phyloP scores from a whole-genome alignment of 1,140 invertebrate genomes.

The Olivierus martensii region DNA sequence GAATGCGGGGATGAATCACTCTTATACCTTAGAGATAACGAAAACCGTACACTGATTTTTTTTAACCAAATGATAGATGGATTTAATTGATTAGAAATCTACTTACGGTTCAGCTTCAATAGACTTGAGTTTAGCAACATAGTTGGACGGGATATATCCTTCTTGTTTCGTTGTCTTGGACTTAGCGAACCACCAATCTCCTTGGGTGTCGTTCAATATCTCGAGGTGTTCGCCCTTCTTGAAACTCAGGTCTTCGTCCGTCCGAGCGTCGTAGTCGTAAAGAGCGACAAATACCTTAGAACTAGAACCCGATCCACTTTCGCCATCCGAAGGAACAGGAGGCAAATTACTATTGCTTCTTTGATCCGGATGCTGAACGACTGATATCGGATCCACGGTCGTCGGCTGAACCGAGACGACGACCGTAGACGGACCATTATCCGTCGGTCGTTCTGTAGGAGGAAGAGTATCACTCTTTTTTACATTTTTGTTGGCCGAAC shows the following conservation, averaged over 20 bases:
- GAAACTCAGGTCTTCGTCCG: constrained; percentile 97
- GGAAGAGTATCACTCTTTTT: constrained; percentile 10
- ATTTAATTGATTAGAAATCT: too few relatives aligned
- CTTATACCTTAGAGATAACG: too few relatives aligned
- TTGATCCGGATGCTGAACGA: too few relatives aligned
- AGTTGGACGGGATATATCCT: constrained; percentile 99
- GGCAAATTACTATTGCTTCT: constrained; percentile 3
- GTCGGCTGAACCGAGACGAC: constrained; percentile 4
- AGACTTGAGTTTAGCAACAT: constrained; percentile 96
- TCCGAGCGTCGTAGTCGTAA: constrained; percentile 97
- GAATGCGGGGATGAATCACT: too few relatives aligned
- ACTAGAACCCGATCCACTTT: constrained; percentile 6
- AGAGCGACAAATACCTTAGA: constrained; percentile 80
- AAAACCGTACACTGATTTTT: too few relatives aligned
- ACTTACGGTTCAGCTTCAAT: constrained; percentile 99
- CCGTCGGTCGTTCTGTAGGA: constrained; percentile 8
- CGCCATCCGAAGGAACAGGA: constrained; percentile 5
- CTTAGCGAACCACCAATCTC: constrained; percentile 98
- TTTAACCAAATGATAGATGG: too few relatives aligned
- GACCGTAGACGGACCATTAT: constrained; percentile 8
- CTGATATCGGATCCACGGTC: too few relatives aligned
- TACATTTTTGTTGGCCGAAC: constrained; percentile 7
- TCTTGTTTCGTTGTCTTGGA: constrained; percentile 89
- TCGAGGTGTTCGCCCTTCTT: constrained; percentile 96
- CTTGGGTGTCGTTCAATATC: constrained; percentile 95